Conservation (phyloP, 2,888 invertebrate genomes). For the Crepidodera aurea region DNA sequence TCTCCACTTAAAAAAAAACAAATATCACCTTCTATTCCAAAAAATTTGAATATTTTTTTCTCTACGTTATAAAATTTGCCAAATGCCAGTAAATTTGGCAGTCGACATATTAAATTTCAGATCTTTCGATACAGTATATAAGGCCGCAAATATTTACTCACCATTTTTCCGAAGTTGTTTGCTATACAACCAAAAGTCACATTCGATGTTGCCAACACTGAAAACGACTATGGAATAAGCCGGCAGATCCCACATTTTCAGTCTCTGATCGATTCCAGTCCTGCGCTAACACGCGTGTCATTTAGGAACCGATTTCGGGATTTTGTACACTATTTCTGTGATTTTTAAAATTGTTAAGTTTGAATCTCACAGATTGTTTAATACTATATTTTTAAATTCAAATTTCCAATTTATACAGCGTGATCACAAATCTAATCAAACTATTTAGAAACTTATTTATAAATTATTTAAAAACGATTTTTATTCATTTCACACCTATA, state of each 20-base stretch:
- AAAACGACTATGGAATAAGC: slow-evolving; percentile 22
- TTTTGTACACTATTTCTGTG: not conserved
- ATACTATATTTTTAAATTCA: too few relatives aligned
- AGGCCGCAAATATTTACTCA: slow-evolving; percentile 29
- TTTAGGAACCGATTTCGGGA: not conserved
- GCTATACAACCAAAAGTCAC: slow-evolving; percentile 29
- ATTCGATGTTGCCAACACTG: slow-evolving; percentile 27
- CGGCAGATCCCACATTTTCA: slow-evolving; percentile 24
- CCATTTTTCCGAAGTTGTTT: slow-evolving; percentile 34
- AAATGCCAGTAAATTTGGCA: too few relatives aligned
- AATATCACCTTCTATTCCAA: not conserved
- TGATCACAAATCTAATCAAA: too few relatives aligned
- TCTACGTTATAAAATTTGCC: too few relatives aligned
- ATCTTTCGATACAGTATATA: not conserved
- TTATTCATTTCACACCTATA: too few relatives aligned
- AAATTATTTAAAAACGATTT: too few relatives aligned
- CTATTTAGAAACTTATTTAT: too few relatives aligned
- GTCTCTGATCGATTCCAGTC: slow-evolving; percentile 30
- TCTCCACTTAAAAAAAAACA: too few relatives aligned
- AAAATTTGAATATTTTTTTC: too few relatives aligned
- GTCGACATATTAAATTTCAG: not conserved
- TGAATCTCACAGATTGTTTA: too few relatives aligned
- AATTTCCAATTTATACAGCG: too few relatives aligned
- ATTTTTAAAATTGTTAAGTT: not conserved
- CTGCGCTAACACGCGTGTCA: slow-evolving; percentile 20